Conservation (phyloP, 2,113 vertebrate species). For the Onychostruthus taczanowskii region DNA sequence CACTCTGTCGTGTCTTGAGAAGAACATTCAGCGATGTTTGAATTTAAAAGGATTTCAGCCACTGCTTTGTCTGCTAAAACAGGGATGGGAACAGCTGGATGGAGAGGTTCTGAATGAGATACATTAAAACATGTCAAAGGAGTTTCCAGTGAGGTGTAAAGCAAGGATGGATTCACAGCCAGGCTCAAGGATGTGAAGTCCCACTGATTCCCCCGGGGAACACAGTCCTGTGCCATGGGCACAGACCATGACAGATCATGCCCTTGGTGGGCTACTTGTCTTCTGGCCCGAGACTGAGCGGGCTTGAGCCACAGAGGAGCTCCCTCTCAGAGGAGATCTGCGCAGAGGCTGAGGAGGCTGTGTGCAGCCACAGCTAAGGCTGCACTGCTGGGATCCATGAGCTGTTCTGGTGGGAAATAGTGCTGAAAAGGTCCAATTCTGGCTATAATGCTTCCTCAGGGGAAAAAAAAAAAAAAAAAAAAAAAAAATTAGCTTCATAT, state of each 20-base stretch:
- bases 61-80: neutral
- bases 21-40: neutral
- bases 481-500: neutral
- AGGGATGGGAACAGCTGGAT: neutral
- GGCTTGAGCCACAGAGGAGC: neutral
- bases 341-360: neutral
- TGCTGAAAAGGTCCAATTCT: neutral
- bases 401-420: neutral
- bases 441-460: neutral
- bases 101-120: neutral
- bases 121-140: neutral
- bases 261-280: neutral
- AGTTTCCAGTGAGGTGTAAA: neutral
- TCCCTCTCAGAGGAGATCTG: neutral
- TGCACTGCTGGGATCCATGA: neutral
- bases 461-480: neutral
- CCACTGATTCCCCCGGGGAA: fast-evolving
- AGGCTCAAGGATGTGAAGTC: neutral
- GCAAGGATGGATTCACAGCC: neutral
- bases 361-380: neutral
- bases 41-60: conserved; percentile 49
- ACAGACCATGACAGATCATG: fast-evolving
- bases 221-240: fast-evolving
- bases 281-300: neutral
- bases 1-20: neutral